phyloP scores from a whole-genome alignment of 2,888 invertebrate species.

The Amblyteles armatorius region DNA sequence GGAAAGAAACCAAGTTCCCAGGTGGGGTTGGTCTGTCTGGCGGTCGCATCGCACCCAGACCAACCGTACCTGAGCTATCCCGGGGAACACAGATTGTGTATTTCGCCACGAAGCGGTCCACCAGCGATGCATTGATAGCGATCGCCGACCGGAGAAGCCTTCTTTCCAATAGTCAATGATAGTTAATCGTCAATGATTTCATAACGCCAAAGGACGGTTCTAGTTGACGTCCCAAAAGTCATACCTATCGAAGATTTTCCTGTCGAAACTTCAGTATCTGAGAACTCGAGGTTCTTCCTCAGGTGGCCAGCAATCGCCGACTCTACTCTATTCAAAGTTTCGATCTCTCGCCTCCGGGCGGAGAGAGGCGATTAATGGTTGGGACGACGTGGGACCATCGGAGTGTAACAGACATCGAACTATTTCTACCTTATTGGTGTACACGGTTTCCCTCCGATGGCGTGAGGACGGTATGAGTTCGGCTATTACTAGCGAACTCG shows the following conservation, averaged over 20 bases:
- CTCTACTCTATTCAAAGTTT: neutral
- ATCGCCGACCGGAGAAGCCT: too few relatives aligned
- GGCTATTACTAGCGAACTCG: neutral
- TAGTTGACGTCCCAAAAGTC: too few relatives aligned
- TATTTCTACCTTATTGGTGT: neutral
- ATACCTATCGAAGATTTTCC: too few relatives aligned
- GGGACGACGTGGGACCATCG: neutral
- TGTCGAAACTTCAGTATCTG: too few relatives aligned
- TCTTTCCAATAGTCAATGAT: neutral
- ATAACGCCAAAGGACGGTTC: too few relatives aligned
- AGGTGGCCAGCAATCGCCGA: neutral
- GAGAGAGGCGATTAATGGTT: neutral
- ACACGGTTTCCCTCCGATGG: neutral
- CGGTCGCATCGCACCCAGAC: neutral
- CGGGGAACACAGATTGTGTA: neutral
- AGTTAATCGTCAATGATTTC: too few relatives aligned
- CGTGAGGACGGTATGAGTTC: neutral
- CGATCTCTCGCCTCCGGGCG: neutral
- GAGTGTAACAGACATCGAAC: constrained; percentile 5
- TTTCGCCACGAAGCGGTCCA: neutral
- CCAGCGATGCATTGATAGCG: too few relatives aligned
- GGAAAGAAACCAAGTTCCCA: neutral
- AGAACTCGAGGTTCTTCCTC: too few relatives aligned
- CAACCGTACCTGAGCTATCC: neutral
- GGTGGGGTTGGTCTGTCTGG: neutral